Evolutionary conservation across 2,113 vertebrate species (phyloP), one percentile per base, ranked within the genome.

Genomic region (Rhinolophus sinicus): DNA sequence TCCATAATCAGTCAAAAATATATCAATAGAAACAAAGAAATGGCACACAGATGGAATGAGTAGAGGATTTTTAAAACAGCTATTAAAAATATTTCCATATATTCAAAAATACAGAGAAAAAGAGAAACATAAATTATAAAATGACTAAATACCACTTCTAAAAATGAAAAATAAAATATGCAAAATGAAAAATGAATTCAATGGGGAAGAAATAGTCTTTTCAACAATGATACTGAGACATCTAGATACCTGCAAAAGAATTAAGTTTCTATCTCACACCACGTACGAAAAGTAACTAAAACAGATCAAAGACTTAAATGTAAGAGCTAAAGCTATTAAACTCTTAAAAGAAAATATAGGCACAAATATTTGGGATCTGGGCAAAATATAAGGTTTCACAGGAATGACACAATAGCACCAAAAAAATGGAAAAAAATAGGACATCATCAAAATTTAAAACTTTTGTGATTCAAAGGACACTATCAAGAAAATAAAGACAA

Each of bases 101-200:
- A 26, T 11, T 87, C 67, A 86, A 90, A 65, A 73, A 90, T 38
- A 81, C 3, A 90, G 15, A 40, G 47, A 82, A 73, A 69, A 8
- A 94, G 33, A 96, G 24, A 72, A 90, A 72, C 13, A 1, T 2
- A 76, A 96, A 87, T 67, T 58, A 87, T 47, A 76, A 56, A 90
- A 86, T 62, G 8, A 89, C 12, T 76, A 69, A 76, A 88, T 30
- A 67, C 2, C n/a, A 52, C 81, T 81, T 75, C 24, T 75, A 86
- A 58, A 35, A 18, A 86, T 88, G 21, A 83, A 86, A 88, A 44
- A 54, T 47, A 88, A 80, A 88, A 78, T 67, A 75, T 54, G 6
- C 38, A 77, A 70, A 56, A 58, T 72, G 9, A 64, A 58, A 76
- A 73, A 52, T n/a, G 80, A 85, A 81, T 86, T 30, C 40, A 90